phyloP scores from a whole-genome alignment of 2,888 invertebrate genomes.

The Cosmorhoe ocellata region DNA sequence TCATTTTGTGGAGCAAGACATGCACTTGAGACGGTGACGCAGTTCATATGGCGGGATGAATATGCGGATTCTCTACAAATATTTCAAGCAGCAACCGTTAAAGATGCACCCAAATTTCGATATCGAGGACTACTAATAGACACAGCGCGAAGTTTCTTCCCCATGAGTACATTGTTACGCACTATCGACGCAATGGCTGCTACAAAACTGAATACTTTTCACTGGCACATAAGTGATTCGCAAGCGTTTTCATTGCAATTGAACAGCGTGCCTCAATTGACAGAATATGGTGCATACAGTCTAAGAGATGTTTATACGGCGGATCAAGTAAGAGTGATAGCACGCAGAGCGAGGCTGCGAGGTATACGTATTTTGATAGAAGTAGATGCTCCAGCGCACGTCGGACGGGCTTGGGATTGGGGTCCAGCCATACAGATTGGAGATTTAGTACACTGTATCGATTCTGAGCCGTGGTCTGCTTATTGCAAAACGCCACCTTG shows the following conservation, averaged over 20 bases:
- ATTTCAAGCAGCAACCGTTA: slow-evolving; percentile 83
- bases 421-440: slow-evolving; percentile 85
- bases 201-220: slow-evolving; percentile 94
- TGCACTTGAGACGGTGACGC: slow-evolving; percentile 88
- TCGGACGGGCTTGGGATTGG: slow-evolving; percentile 91
- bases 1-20: slow-evolving; percentile 90
- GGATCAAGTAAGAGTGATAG: slow-evolving; percentile 86
- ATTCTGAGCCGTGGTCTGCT: slow-evolving; percentile 86
- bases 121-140: slow-evolving; percentile 95
- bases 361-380: slow-evolving; percentile 94
- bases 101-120: slow-evolving; percentile 88
- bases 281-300: slow-evolving; percentile 90
- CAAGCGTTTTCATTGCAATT: slow-evolving; percentile 94
- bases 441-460: slow-evolving; percentile 87
- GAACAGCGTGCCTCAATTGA: slow-evolving; percentile 87
- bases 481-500: slow-evolving; percentile 92
- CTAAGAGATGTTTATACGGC: slow-evolving; percentile 87
- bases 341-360: slow-evolving; percentile 88
- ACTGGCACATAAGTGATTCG: slow-evolving; percentile 94
- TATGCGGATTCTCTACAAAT: slow-evolving; percentile 81
- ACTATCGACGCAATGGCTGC: slow-evolving; percentile 93
- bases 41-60: slow-evolving; percentile 89
- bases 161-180: slow-evolving; percentile 85
- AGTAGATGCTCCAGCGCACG: slow-evolving; percentile 93
- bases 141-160: slow-evolving; percentile 93